Conservation (phyloP, 1,140 invertebrate species). For the Ostrea denselamellosa region DNA sequence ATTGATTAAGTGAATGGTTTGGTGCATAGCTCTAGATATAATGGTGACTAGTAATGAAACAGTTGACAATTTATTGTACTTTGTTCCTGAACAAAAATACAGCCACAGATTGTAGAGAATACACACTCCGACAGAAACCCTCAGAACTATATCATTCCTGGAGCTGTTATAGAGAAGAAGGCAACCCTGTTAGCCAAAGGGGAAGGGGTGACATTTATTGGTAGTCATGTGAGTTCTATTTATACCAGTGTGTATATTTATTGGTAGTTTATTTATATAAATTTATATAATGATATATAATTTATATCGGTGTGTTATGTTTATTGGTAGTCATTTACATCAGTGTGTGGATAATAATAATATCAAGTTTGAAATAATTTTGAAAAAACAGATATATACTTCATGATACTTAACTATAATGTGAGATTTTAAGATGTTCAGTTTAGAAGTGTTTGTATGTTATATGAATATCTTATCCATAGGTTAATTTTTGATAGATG, state of each 20-base stretch:
- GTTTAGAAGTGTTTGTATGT: no score
- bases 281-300: no score
- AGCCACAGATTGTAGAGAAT: constrained; percentile 41
- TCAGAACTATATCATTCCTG: background rate
- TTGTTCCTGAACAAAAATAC: constrained; percentile 45
- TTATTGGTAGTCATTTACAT: no score
- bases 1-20: background rate
- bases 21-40: background rate
- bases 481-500: no score
- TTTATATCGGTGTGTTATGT: no score
- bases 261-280: background rate
- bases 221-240: constrained; percentile 44
- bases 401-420: no score
- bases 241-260: background rate
- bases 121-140: constrained; percentile 6
- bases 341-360: no score
- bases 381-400: no score
- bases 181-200: constrained; percentile 55
- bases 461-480: no score
- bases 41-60: background rate
- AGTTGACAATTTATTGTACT: background rate
- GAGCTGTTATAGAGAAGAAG: constrained; percentile 40
- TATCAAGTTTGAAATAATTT: no score
- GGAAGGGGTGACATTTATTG: constrained; percentile 57
- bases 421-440: no score